phyloP scores from a whole-genome alignment of 2,888 invertebrate species.

The Torymus tubicola region DNA sequence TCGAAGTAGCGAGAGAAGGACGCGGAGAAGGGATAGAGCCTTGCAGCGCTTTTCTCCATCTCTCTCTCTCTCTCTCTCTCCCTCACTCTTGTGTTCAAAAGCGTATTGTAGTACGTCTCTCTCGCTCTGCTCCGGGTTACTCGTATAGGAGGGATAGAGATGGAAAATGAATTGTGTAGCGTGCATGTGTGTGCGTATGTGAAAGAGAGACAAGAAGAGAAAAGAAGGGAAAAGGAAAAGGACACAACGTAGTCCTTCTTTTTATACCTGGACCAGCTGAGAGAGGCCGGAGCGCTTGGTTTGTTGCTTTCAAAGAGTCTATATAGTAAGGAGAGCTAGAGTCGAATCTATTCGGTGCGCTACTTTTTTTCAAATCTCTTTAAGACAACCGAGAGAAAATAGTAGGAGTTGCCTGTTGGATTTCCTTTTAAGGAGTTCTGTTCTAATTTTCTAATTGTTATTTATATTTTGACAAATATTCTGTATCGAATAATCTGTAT shows the following conservation, averaged over 20 bases:
- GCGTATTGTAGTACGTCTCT: too few species aligned
- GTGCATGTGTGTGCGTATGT: constrained; percentile 10
- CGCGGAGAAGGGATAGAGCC: constrained; percentile 1
- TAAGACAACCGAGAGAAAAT: neutral
- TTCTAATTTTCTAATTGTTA: too few species aligned
- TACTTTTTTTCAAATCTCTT: constrained; percentile 30
- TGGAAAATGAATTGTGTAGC: neutral
- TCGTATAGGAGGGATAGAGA: neutral
- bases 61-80: constrained; percentile 7
- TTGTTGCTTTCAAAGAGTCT: constrained; percentile 23
- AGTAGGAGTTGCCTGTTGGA: too few species aligned
- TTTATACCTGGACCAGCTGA: constrained; percentile 54
- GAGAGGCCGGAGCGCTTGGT: constrained; percentile 1
- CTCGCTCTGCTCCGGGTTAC: constrained; percentile 15
- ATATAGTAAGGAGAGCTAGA: neutral
- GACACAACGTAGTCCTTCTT: constrained; percentile 28
- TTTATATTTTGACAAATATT: too few species aligned
- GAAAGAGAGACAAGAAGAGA: neutral
- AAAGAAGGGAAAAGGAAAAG: constrained; percentile 43
- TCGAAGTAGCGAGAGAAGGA: neutral
- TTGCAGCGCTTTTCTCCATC: constrained; percentile 10
- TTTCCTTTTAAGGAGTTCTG: too few species aligned
- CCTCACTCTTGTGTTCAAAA: neutral
- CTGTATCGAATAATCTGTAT: too few species aligned
- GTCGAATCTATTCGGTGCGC: constrained; percentile 19